A percentile compares a stretch with the other conserved stretches of the same genome.
Conservation (phyloP, 2,797 vertebrate species). For the Rhinogobio ventralis region DNA sequence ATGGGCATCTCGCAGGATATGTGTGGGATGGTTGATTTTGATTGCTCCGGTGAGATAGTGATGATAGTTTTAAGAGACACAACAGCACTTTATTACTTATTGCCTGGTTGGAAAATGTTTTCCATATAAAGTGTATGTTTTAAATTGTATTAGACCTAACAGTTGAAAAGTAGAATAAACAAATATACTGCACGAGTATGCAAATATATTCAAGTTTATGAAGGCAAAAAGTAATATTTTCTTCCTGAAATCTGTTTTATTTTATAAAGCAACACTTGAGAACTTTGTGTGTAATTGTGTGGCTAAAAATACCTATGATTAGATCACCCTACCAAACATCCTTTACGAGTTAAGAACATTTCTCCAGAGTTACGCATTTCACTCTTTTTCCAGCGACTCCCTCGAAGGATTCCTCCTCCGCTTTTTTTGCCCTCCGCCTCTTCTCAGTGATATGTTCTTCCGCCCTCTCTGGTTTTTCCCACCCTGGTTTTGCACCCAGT, state of each 20-base stretch:
- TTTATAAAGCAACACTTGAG: slow-evolving; percentile 21
- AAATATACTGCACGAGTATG: not conserved
- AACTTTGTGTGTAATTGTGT: not conserved
- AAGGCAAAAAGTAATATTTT: not conserved
- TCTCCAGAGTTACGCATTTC: slow-evolving; percentile 46
- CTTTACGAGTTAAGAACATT: slow-evolving; percentile 41
- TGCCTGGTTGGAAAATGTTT: not conserved
- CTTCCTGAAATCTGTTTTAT: not conserved
- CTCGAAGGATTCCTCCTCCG: slow-evolving; percentile 56
- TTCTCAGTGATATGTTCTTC: slow-evolving; percentile 67
- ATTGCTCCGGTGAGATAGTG: not conserved
- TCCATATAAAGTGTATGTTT: not conserved
- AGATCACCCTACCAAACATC: not conserved
- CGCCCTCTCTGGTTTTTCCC: slow-evolving; percentile 66
- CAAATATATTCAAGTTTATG: not conserved
- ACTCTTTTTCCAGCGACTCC: slow-evolving; percentile 69
- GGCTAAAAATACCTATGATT: slow-evolving; percentile 42
- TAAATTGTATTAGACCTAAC: not conserved
- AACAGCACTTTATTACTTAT: slow-evolving; percentile 4
- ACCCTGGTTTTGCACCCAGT: slow-evolving; percentile 67
- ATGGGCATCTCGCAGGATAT: not conserved
- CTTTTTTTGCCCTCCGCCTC: slow-evolving; percentile 70
- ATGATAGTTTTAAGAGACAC: not conserved
- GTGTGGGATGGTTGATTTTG: slow-evolving; percentile 36
- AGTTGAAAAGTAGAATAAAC: not conserved